Conservation (phyloP, 2,113 vertebrate species). For the Casuarius casuarius region DNA sequence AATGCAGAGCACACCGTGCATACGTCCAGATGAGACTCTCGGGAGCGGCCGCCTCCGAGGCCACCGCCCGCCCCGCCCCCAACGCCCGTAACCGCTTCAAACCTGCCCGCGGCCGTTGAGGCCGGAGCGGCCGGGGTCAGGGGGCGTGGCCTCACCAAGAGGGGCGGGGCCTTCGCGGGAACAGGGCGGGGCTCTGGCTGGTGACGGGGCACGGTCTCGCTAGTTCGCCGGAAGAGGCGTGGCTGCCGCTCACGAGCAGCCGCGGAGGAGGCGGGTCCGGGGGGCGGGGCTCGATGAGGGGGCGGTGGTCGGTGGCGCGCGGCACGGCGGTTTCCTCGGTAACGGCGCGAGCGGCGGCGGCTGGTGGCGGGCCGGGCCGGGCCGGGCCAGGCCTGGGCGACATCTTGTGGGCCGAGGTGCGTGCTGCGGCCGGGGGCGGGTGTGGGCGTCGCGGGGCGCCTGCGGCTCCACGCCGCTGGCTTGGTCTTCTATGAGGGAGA, state of each 20-base stretch:
- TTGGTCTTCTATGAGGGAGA: fast-evolving
- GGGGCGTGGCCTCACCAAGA: no score
- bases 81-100: fast-evolving
- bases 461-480: background rate
- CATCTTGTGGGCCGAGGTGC: background rate
- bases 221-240: background rate
- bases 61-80: no score
- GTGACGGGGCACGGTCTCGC: no score
- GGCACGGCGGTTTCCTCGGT: background rate
- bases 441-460: fast-evolving
- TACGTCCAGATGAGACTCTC: no score
- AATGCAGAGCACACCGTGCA: no score
- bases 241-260: no score
- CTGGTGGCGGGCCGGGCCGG: no score
- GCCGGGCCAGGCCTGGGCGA: background rate
- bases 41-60: no score
- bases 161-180: fast-evolving
- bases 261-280: background rate
- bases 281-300: fast-evolving
- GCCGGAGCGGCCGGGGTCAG: no score
- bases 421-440: background rate
- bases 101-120: fast-evolving
- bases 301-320: background rate
- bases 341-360: constrained; percentile 19
- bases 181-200: background rate